Base-by-base conservation (phyloP, 53 echinoderm and acorn worm genomes). In the Echinarachnius parma region DNA sequence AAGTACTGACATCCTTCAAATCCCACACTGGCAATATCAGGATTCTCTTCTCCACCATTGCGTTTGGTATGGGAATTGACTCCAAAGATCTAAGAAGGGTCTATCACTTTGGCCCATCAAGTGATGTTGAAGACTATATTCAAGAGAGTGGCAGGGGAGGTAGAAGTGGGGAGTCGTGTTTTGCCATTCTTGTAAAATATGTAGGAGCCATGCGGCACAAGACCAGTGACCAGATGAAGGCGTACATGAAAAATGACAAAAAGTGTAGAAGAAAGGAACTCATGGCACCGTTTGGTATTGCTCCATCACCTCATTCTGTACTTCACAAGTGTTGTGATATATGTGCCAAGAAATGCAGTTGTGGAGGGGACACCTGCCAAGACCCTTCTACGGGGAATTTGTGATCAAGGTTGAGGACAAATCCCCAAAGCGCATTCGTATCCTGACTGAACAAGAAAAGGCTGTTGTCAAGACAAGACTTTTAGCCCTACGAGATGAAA, bases 61-160 rank as follows among this genome's bases (percentile, higher is more conserved):
- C 82, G 66, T 77, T 83, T 44, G 77, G 83, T 26, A 76, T 83
- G 77, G 83, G 83, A 11, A 49, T 77, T 0, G 44, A 83, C 35
- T 60, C 76, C 18, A 66, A 50, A 25, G 76, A 66, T 39, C 48
- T 77, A 31, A 27, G 76, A 53, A 83, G 35, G 32, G 59, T 83
- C 10, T 60, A 75, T 64, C 65, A 79, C 36, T 52, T 54, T 53
- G 77, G 83, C n/a, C 54, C 64, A 29, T 62, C 83, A 21, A 23
- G 9, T 9, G 62, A 77, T 28, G 32, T 77, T 9, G 77, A 62
- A 13, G 62, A 62, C 62, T 77, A 77, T 48, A 21, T 77, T 28
- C 77, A 77, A 47, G 62, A 77, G 47, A 64, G 64, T 34, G 78
- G 78, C 31, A 63, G 78, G 50, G 64, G 61, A 1, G 78, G 78